Evolutionary conservation across 2,113 vertebrate species (phyloP).

Genomic region (Reinhardtius hippoglossoides): DNA sequence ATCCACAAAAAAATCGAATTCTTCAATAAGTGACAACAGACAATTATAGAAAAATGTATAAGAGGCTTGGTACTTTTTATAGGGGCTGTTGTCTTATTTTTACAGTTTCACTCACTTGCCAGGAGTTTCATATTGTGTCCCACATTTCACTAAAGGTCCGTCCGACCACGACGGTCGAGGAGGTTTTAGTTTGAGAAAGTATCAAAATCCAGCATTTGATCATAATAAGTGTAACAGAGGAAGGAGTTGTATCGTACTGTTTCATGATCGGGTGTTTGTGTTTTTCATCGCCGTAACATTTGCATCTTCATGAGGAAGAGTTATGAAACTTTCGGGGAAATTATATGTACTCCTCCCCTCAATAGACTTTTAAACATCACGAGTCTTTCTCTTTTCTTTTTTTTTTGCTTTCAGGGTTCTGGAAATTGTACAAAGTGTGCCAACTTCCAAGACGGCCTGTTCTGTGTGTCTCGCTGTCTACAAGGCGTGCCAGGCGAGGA

Average conservation of each 20-base stretch:
- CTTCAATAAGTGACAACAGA: not conserved
- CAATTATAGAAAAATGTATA: too few species aligned
- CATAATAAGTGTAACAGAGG: conserved; percentile 3
- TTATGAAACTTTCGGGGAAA: conserved; percentile 13
- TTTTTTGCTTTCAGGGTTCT: conserved; percentile 84
- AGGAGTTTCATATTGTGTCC: too few species aligned
- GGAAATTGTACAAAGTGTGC: conserved; percentile 89
- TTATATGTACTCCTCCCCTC: conserved; percentile 42
- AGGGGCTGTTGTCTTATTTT: too few species aligned
- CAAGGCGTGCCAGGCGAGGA: conserved; percentile 89
- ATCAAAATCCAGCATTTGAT: conserved; percentile 16
- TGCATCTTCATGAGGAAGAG: conserved; percentile 20
- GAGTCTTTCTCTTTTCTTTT: conserved; percentile 1
- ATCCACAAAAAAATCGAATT: too few species aligned
- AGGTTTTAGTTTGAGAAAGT: not conserved
- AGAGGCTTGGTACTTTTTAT: too few species aligned
- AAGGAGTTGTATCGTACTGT: not conserved
- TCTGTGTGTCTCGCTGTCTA: conserved; percentile 90
- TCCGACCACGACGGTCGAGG: not conserved
- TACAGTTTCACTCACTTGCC: too few species aligned
- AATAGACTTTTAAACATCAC: conserved; percentile 37
- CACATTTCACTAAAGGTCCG: not conserved
- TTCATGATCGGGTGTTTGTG: not conserved
- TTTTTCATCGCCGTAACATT: conserved; percentile 26
- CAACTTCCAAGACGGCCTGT: conserved; percentile 89